phyloP scores from a whole-genome alignment of 2,113 vertebrate genomes.

The Protobothrops flavoviridis region DNA sequence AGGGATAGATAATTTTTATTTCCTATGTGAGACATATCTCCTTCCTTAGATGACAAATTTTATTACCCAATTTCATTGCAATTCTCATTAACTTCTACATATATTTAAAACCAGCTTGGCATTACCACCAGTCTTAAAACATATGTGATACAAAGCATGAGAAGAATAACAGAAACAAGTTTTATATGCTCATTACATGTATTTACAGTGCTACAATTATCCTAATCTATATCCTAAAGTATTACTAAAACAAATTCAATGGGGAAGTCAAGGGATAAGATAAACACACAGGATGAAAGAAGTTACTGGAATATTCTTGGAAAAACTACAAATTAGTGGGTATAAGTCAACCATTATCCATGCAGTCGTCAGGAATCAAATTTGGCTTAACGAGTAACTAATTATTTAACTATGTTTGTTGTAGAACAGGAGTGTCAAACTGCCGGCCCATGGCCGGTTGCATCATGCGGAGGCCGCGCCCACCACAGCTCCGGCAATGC shows the following conservation, averaged over 20 bases:
- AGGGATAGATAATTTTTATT: constrained; percentile 28
- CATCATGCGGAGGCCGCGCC: too few species aligned
- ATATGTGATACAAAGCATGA: neutral
- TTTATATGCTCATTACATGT: constrained; percentile 52
- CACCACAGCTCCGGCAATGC: too few species aligned
- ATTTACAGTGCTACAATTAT: constrained; percentile 26
- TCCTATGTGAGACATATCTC: constrained; percentile 39
- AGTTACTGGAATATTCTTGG: neutral
- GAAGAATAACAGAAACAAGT: constrained; percentile 3
- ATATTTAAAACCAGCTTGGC: constrained; percentile 27
- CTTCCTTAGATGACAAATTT: constrained; percentile 38
- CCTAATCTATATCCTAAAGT: neutral
- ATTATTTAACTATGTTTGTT: neutral
- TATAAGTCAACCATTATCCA: neutral
- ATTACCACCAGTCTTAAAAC: constrained; percentile 28
- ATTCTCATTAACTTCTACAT: constrained; percentile 45
- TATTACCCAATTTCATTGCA: constrained; percentile 30
- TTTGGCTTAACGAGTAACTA: neutral
- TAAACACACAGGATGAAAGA: neutral
- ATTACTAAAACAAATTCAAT: neutral
- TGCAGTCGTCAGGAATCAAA: neutral
- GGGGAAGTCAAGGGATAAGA: neutral
- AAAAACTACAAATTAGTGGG: neutral
- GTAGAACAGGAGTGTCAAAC: too few species aligned
- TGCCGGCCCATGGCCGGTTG: too few species aligned